These are phyloP conservation scores for Pterobdella sp. DNA, from an alignment of 2,888 invertebrate genomes.

Conservation along the genomic window DNA sequence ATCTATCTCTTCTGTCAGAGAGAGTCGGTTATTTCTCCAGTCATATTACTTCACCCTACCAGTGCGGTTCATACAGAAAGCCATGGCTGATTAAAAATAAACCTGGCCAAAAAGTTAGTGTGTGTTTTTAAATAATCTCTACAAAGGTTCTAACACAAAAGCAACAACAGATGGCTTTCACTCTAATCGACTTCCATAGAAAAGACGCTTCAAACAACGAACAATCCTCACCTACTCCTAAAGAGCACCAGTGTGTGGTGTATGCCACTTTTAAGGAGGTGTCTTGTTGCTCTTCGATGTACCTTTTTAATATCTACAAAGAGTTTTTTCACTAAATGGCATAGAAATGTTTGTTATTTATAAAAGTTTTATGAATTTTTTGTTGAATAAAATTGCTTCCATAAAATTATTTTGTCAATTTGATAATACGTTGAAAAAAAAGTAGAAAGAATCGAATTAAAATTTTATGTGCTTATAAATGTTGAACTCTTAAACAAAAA, in stretches of 20 bases:
- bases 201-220: neutral
- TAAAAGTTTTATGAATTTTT: too few relatives aligned
- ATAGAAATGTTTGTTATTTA: too few relatives aligned
- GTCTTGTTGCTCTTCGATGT: neutral
- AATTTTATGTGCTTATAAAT: too few relatives aligned
- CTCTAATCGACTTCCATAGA: conserved; percentile 21
- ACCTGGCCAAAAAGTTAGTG: conserved; percentile 18
- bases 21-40: conserved; percentile 17
- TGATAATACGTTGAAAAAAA: too few relatives aligned
- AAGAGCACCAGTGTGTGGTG: conserved; percentile 1
- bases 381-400: too few relatives aligned
- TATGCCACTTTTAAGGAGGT: conserved; percentile 24
- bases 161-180: conserved; percentile 3
- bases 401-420: too few relatives aligned
- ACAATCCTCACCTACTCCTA: neutral
- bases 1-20: neutral
- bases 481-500: too few relatives aligned
- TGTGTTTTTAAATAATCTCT: too few relatives aligned
- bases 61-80: conserved; percentile 6
- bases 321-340: too few relatives aligned
- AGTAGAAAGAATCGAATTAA: too few relatives aligned
- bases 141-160: too few relatives aligned
- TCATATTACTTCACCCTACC: neutral
- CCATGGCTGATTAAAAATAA: conserved; percentile 16
- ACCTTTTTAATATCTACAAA: too few relatives aligned